Base-by-base conservation (phyloP, 2,888 invertebrate species). In the Branchipolynoe longqiensis region DNA sequence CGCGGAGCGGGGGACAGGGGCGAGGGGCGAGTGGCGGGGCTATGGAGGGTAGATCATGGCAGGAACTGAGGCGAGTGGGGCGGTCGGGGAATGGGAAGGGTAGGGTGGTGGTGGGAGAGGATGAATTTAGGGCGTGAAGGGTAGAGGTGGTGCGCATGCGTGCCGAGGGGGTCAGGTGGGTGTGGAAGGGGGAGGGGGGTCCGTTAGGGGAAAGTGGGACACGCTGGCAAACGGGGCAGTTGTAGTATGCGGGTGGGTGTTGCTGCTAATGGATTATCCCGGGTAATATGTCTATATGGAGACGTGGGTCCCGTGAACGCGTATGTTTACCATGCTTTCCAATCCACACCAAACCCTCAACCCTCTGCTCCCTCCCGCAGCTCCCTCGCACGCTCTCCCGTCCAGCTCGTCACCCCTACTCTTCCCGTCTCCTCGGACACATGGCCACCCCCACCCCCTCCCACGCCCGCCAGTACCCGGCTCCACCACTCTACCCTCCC, bases 311-410 rank as follows among this genome's bases (percentile, higher is more conserved):
- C 18, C n/a, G 33, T 33, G 36, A 18, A 0, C 62, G 62, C 69
- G 69, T 69, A 69, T 69, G 69, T 69, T 69, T 69, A 38, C 18
- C 69, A 69, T 69, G 69, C 69, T 69, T 69, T 69, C 14, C 36
- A 38, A 33, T 33, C 69, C 69, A 33, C 38, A 2, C 38, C 38
- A 18, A 33, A 18, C 1, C 14, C 2, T 18, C 69, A 4, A 38
- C 25, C 8, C 36, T 18, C 33, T 14, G 69, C n/a, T 14, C 8
- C 69, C 1, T 14, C 69, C 2, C 28, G 28, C 28, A 3, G 28
- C 25, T 31, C 62, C 14, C 62, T 22, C 22, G 22, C 69, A 22
- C 33, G 22, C 69, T 25, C 12, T 62, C 1, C 12, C 31, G 28
- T 25, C 62, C 62, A 3, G 62, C n/a, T 69, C 4, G 28, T 31